phyloP scores from a whole-genome alignment of 2,888 invertebrate species.

The Rhagium mordax region DNA sequence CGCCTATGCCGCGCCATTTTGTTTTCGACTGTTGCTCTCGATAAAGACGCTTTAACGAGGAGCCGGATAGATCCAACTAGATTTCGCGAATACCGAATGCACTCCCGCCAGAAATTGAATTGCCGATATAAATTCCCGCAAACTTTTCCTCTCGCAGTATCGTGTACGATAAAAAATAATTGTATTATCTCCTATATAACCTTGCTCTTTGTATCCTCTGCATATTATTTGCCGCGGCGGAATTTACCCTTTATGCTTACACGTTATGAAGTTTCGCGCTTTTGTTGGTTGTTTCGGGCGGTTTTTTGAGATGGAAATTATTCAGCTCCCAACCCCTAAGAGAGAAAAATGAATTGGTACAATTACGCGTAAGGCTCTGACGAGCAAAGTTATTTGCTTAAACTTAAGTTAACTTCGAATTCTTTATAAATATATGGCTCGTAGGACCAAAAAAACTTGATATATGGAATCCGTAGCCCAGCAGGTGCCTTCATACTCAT shows the following conservation, averaged over 20 bases:
- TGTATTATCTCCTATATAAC: slow-evolving; percentile 20
- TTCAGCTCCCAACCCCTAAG: background rate
- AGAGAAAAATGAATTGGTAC: background rate
- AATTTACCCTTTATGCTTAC: slow-evolving; percentile 12
- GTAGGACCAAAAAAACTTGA: too few relatives aligned
- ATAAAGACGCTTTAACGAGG: slow-evolving; percentile 29
- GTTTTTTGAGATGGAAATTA: background rate
- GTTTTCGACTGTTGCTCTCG: slow-evolving; percentile 52
- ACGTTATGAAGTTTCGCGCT: slow-evolving; percentile 3
- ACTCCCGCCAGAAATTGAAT: slow-evolving; percentile 30
- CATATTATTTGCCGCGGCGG: slow-evolving; percentile 7
- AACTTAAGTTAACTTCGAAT: background rate
- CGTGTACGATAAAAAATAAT: slow-evolving; percentile 25
- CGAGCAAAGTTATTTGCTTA: background rate
- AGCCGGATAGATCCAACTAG: slow-evolving; percentile 25
- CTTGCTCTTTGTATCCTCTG: slow-evolving; percentile 25
- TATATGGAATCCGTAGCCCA: too few relatives aligned
- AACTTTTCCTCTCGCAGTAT: slow-evolving; percentile 20
- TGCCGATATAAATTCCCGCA: slow-evolving; percentile 29
- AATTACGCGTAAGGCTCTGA: background rate
- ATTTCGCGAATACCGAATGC: slow-evolving; percentile 27
- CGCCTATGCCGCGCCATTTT: background rate
- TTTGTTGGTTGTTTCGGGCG: background rate
- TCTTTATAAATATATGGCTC: too few relatives aligned
- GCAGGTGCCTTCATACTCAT: too few relatives aligned